Conservation (phyloP, 2,888 invertebrate genomes). For the Pantelozetes paolii region DNA sequence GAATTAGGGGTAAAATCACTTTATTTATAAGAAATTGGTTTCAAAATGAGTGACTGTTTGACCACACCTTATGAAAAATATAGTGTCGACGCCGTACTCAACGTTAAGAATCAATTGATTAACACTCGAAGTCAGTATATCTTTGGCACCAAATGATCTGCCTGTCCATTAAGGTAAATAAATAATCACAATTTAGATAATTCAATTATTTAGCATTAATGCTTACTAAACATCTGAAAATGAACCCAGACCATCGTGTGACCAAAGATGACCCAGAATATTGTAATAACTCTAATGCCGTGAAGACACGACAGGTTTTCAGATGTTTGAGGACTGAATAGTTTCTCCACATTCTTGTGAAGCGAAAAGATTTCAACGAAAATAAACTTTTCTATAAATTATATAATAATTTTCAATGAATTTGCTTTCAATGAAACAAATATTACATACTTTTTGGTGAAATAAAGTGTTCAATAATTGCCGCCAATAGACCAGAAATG, state of each 20-base stretch:
- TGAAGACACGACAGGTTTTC: constrained; percentile 42
- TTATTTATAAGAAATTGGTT: not conserved
- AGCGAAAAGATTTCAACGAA: not conserved
- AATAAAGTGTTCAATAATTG: not conserved
- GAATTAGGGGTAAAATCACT: not conserved
- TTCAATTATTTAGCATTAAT: not conserved
- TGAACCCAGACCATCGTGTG: constrained; percentile 41
- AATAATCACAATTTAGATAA: constrained; percentile 4
- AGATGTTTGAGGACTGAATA: constrained; percentile 1
- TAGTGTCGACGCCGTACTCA: constrained; percentile 51
- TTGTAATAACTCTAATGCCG: constrained; percentile 43
- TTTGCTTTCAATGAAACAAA: not conserved
- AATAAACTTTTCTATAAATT: not conserved
- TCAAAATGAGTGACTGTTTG: not conserved
- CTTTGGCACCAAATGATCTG: constrained; percentile 23
- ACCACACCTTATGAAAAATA: constrained; percentile 51
- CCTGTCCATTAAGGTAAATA: constrained; percentile 22
- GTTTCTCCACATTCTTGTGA: not conserved
- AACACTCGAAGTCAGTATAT: constrained; percentile 40
- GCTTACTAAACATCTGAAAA: constrained; percentile 29
- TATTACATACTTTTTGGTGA: not conserved
- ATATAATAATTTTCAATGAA: not conserved
- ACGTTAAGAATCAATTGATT: constrained; percentile 51
- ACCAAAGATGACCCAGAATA: constrained; percentile 45
- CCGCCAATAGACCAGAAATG: not conserved